Evolutionary conservation across 2,797 vertebrate genomes (phyloP), one percentile per base, ranked within the genome.

Genomic region (Simalia tracyae): DNA sequence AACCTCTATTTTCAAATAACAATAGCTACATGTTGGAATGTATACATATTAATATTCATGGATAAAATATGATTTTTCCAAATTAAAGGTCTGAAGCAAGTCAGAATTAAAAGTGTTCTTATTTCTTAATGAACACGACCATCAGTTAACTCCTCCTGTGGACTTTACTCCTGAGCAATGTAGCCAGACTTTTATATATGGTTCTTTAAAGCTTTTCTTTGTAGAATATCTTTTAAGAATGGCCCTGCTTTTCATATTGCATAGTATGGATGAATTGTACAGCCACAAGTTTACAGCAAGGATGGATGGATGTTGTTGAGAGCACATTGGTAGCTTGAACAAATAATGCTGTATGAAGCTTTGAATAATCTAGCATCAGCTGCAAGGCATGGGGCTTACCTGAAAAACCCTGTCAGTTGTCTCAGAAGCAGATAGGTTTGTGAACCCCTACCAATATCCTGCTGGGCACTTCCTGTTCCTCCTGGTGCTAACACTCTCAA

Each of bases 171-270:
- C 28, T 56, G 86, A 81, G 60, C 2, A 1, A 12, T 24, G 11
- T 19, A 36, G 19, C 14, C 50, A 87, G 87, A 26, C 15, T 19
- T 59, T 26, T 28, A 46, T 26, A 57, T n/a, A 42, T 46, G 50
- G 3, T 2, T 64, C 81, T 84, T 46, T 92, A 4, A 54, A n/a
- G 15, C n/a, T 64, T 56, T 89, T 17, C 60, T 87, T 90, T 89
- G 90, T 90, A 94, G 89, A 92, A 56, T 15, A 88, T 89, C 91
- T 95, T 95, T 95, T 92, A 93, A 94, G 92, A 94, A 92, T 92
- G 91, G 89, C 60, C 66, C 84, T 59, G 1, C 0, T 90, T 84
- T 3, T 0, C 0, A 59, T 46, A 86, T 93, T 88, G 94, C 0
- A 0, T 60, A 85, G 90, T 84, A 92, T 94, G 94, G 92, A 95